Evolutionary conservation across 2,113 vertebrate species (phyloP), one percentile per base, ranked within the genome.

Genomic region (Takifugu flavidus): DNA sequence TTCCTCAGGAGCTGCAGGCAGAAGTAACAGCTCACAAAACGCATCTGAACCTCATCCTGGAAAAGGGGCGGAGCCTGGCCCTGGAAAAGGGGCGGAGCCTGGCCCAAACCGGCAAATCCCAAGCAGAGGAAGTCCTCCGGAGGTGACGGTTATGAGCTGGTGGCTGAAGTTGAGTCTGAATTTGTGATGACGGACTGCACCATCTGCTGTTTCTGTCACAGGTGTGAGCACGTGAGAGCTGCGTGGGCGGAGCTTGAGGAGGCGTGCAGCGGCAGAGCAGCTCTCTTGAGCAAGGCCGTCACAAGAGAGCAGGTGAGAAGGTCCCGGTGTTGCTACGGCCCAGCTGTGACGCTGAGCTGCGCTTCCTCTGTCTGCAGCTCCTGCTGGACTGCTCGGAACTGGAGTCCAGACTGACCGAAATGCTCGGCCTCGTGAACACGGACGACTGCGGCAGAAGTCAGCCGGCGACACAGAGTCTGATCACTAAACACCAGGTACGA

Each of bases 401-500:
- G 69, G 94, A 95, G 76, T 80, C 74, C 79, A 90, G 91, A 80
- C 75, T 94, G 64, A 81, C 77, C 1, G 94, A 95, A 80, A 91
- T 87, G 28, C 61, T 84, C 49, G 80, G 68, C 2, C 62, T 93
- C 78, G 86, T 91, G 39, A 90, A 82, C 49, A 90, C 85, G 13
- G 91, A 92, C 1, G 92, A 96, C 64, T 92, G 83, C 0, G 94
- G 94, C 27, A 91, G 90, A 64, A 90, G 94, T 0, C 80, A 90
- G 70, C 79, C 78, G 44, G 82, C 91, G 62, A 95, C 94, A 0
- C 47, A 73, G 60, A 90, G 84, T 56, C 90, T 95, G 54, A 39
- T 94, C 29, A 89, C 88, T 70, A 94, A 93, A 78, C 91, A 95
- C 56, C 86, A 94, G 93, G 95, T 95, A 87, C 2, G n/a, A 13